phyloP scores from a whole-genome alignment of 2,888 invertebrate genomes.

The Rapana venosa region DNA sequence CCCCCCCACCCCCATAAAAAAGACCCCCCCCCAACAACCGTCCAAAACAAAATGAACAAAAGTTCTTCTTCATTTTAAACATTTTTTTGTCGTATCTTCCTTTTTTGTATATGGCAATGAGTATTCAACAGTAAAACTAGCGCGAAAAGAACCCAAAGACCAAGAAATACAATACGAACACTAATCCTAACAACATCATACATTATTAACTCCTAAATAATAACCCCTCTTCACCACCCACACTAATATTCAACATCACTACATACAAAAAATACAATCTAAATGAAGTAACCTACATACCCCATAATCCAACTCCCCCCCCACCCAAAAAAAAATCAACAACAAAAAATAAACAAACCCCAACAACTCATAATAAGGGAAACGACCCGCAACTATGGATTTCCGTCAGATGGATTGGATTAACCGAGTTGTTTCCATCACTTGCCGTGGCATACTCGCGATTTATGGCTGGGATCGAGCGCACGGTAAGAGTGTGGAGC shows the following conservation, averaged over 20 bases:
- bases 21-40: too few species aligned
- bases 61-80: neutral
- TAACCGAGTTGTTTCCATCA: too few species aligned
- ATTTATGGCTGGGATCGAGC: too few species aligned
- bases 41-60: neutral
- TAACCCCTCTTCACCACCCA: conserved; percentile 28
- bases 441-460: too few species aligned
- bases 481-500: too few species aligned
- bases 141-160: neutral
- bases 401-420: too few species aligned
- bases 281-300: conserved; percentile 32
- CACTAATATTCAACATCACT: conserved; percentile 38
- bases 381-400: too few species aligned
- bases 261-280: conserved; percentile 14
- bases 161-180: neutral
- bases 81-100: too few species aligned
- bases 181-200: neutral
- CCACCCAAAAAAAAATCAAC: conserved; percentile 37
- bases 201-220: neutral
- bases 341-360: conserved; percentile 34
- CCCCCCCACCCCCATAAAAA: too few species aligned
- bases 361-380: neutral
- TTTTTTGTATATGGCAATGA: too few species aligned
- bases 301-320: conserved; percentile 39
- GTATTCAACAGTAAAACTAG: neutral